phyloP scores from a whole-genome alignment of 2,888 invertebrate genomes.

The Exephanes ischioxanthus region DNA sequence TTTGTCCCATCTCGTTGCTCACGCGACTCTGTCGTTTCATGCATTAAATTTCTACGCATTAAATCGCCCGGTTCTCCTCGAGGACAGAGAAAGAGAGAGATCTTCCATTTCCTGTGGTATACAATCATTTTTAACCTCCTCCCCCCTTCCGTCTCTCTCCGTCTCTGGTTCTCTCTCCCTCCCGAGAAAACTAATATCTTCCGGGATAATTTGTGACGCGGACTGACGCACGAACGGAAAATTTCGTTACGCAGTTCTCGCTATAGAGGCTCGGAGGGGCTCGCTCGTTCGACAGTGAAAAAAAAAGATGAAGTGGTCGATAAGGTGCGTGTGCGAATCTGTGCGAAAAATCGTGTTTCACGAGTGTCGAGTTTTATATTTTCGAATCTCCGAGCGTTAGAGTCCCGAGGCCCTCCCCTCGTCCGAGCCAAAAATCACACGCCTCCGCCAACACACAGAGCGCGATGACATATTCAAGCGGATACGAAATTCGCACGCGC shows the following conservation, averaged over 20 bases:
- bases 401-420: neutral
- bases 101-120: conserved; percentile 8
- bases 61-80: neutral
- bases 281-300: conserved; percentile 25
- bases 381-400: conserved; percentile 26
- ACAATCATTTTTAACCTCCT: neutral
- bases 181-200: conserved; percentile 20
- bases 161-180: neutral
- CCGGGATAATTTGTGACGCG: conserved; percentile 41
- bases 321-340: conserved; percentile 27
- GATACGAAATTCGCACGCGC: conserved; percentile 41
- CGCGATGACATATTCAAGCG: neutral
- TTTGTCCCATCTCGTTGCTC: conserved; percentile 15
- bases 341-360: conserved; percentile 21
- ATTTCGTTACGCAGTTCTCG: conserved; percentile 38
- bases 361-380: conserved; percentile 7
- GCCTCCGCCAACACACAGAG: conserved; percentile 20
- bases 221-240: conserved; percentile 36
- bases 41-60: conserved; percentile 26
- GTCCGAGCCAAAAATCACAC: conserved; percentile 63
- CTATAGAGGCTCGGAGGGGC: neutral
- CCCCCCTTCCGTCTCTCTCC: neutral
- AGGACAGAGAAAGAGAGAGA: neutral
- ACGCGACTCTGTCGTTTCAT: conserved; percentile 15
- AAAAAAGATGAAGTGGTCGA: neutral